A percentile compares a stretch with the other conserved stretches of the same genome.
phyloP scores from a whole-genome alignment of 53 echinoderm and acorn worm species.

The Echinarachnius parma region DNA sequence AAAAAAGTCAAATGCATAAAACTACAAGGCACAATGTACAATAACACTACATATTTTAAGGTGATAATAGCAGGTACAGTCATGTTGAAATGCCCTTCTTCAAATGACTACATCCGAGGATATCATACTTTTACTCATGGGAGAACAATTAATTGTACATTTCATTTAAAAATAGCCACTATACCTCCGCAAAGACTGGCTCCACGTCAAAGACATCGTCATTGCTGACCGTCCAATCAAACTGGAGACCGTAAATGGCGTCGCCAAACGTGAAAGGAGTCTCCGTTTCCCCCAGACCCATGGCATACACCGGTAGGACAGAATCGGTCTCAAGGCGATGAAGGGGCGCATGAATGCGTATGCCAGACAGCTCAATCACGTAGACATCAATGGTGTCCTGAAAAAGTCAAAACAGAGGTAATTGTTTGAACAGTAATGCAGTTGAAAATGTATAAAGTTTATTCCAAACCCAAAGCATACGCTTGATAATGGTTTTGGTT shows the following conservation, averaged over 20 bases:
- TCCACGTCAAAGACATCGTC: conserved; percentile 79
- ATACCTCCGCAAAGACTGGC: conserved; percentile 77
- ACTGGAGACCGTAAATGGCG: conserved; percentile 66
- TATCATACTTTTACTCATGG: neutral
- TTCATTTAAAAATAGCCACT: neutral
- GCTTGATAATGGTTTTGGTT: too few species aligned
- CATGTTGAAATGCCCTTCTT: too few species aligned
- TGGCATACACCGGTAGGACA: conserved; percentile 91
- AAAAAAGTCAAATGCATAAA: too few species aligned
- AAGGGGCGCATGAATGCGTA: conserved; percentile 82
- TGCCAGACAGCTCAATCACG: conserved; percentile 66
- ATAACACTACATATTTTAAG: neutral
- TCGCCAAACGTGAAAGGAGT: conserved; percentile 90
- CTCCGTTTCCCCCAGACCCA: conserved; percentile 67
- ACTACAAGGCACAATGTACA: too few species aligned
- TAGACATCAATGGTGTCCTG: conserved; percentile 87
- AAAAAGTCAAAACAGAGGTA: too few species aligned
- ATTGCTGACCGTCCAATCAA: conserved; percentile 83
- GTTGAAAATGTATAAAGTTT: too few species aligned
- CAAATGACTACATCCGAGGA: neutral
- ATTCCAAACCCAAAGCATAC: too few species aligned
- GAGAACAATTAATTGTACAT: too few species aligned
- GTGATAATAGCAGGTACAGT: too few species aligned
- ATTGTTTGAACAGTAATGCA: too few species aligned
- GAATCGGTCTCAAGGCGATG: conserved; percentile 72